These are phyloP conservation scores for Strix occidentalis DNA, from an alignment of 2,797 vertebrate genomes.

Conservation along the genomic window DNA sequence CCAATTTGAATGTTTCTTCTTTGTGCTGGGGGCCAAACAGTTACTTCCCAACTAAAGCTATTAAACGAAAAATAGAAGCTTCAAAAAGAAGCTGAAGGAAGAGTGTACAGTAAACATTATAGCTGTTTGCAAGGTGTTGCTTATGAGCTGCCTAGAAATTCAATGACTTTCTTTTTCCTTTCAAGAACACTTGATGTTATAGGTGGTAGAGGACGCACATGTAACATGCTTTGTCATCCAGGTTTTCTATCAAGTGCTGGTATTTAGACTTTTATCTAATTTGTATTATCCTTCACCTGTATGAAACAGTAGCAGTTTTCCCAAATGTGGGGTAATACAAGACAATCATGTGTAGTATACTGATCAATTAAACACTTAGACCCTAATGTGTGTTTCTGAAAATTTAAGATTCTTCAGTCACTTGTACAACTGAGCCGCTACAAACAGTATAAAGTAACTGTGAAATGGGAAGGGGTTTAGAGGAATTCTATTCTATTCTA, in stretches of 20 bases:
- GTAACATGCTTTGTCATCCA: background rate
- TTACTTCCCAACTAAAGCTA: background rate
- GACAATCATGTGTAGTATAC: background rate
- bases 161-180: background rate
- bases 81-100: background rate
- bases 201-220: accelerated
- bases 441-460: background rate
- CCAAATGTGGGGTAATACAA: background rate
- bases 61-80: background rate
- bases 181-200: background rate
- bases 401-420: background rate
- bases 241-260: background rate
- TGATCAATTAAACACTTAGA: background rate
- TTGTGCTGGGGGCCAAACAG: background rate
- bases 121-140: background rate
- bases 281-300: background rate
- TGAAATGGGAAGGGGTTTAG: background rate
- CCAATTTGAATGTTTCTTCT: background rate
- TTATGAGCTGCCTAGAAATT: background rate
- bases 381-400: background rate
- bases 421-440: background rate
- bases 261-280: background rate
- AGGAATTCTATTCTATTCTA: background rate
- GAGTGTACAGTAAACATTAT: background rate
- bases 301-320: background rate